phyloP scores from a whole-genome alignment of 2,113 vertebrate genomes.

The Bos taurus region DNA sequence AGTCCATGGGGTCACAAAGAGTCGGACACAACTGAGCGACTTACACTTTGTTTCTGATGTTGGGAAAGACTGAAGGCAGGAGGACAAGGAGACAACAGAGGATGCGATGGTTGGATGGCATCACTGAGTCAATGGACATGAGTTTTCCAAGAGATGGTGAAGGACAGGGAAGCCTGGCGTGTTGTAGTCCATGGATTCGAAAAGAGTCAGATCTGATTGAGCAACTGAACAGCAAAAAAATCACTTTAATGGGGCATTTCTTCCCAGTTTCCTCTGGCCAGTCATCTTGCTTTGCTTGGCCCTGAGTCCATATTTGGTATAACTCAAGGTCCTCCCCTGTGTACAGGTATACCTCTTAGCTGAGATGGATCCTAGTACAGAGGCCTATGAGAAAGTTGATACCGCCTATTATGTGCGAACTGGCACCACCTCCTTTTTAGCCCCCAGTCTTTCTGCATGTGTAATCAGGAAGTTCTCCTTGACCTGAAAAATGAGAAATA shows the following conservation, averaged over 20 bases:
- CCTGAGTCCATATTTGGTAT: not conserved
- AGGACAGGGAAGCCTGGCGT: not conserved
- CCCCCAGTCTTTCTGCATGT: not conserved
- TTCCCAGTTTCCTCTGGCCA: not conserved
- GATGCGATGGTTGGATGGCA: not conserved
- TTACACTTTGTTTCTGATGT: not conserved
- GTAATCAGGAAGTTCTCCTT: not conserved
- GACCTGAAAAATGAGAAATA: not conserved
- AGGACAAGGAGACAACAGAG: not conserved
- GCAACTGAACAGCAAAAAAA: not conserved
- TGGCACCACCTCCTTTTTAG: not conserved
- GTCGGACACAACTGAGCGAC: not conserved
- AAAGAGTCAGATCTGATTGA: not conserved
- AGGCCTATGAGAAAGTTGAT: not conserved
- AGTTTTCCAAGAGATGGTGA: not conserved
- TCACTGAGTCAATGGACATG: not conserved
- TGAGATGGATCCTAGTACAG: not conserved
- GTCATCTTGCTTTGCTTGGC: not conserved
- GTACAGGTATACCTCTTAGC: not conserved
- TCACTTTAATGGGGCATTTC: not conserved
- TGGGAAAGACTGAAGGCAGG: not conserved
- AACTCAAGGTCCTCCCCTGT: not conserved
- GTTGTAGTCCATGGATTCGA: not conserved
- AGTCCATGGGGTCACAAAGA: not conserved
- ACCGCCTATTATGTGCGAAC: too few relatives aligned